Evolutionary conservation across 2,888 invertebrate genomes (phyloP), one percentile per base, ranked within the genome.

Genomic region (Andricus quercusramuli): DNA sequence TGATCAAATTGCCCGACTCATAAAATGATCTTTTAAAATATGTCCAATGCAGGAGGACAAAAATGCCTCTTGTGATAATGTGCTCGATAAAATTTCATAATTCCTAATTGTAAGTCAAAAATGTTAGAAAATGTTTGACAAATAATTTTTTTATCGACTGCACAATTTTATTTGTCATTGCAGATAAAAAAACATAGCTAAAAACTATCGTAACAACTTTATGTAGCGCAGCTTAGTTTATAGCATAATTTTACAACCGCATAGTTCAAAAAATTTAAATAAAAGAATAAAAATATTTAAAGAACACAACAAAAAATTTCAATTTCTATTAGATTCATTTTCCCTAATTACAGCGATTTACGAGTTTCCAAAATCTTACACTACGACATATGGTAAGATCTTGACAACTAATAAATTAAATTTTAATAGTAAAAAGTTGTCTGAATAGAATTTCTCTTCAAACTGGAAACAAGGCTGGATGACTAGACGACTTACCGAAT

Each of bases 401-500:
- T 17, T 1, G 32, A 1, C 13, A 29, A 17, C 9, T 17, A 74
- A 74, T n/a, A 32, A 56, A 74, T 56, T 32, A 9, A 11, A 20
- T 4, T 51, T 56, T 15, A 56, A 29, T 56, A 47, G 6, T n/a
- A 9, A 25, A 74, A 74, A 56, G 9, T 32, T 13, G 9, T 20
- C 9, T 32, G 32, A 32, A 20, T 25, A 11, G 13, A 20, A 37
- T n/a, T 47, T 74, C 13, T 74, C 6, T 20, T 6, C 11, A 29
- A 47, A 70, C 1, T n/a, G 3, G 29, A 70, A 17, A 47, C 20
- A 2, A 32, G 17, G 5, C 29, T 56, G 13, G 13, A 56, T 74
- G 56, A 74, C 74, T 56, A 32, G 32, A 74, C 51, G 56, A 74
- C 74, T 74, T 74, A 74, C 74, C 32, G 13, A 56, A 20, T 74